Evolutionary conservation across 2,113 vertebrate species (phyloP), one percentile per base, ranked within the genome.

Genomic region (Scomber scombrus): DNA sequence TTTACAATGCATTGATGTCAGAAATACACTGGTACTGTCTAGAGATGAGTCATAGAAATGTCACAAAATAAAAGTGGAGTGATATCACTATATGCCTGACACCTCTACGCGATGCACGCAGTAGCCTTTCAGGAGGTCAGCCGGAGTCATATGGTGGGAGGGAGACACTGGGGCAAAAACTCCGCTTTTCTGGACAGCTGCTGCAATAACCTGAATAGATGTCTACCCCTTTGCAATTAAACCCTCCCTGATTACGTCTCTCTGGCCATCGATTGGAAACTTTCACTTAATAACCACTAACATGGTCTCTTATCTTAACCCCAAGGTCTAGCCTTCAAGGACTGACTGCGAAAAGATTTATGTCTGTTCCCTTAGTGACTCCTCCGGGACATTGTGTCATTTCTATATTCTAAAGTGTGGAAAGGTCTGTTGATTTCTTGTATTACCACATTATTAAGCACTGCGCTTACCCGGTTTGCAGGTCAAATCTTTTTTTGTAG

Each of bases 251-350:
- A 95, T 95, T 95, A 93, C 91, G 89, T 91, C 89, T 92, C 90
- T 87, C 92, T 89, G 80, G 87, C 93, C 88, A 95, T 95, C 90
- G 93, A 95, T 94, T 92, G 91, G 91, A 94, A 94, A 94, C 91
- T 92, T 94, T 93, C 92, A 94, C 94, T 95, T 95, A 95, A 94
- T 95, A 94, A 94, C 93, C 91, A 81, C 91, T 91, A 93, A 92
- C 88, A 91, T 91, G 88, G 91, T 93, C 91, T 94, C 93, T 94
- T 92, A 93, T 93, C 91, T 92, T 93, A 94, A 94, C 94, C 94
- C 88, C 88, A 67, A 90, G 94, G 93, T 93, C 87, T 61, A 76
- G 92, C 83, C 90, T 89, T 93, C 84, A 76, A 86, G 80, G 73
- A 81, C 26, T 72, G 86, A 76, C 88, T 85, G 75, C 3, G 70